Base-by-base conservation (phyloP, 2,797 vertebrate genomes). In the Argyrosomus regius region DNA sequence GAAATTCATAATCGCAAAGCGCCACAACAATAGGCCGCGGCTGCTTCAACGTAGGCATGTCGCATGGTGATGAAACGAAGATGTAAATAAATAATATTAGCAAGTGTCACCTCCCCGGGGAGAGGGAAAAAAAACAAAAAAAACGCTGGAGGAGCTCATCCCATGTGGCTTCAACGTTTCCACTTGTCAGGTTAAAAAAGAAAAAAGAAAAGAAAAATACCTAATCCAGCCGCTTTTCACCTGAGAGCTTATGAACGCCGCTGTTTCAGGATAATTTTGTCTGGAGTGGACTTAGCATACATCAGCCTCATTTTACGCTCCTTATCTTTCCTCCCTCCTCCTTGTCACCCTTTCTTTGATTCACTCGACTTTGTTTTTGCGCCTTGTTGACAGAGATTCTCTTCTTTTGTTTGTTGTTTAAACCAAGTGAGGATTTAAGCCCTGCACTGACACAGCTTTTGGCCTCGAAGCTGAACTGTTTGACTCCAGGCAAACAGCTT, bases 211-310 rank as follows among this genome's bases (percentile, higher is more conserved):
- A 58, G 35, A 75, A 26, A 54, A 31, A 67, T 68, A 72, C 73
- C 24, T 87, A 93, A 93, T 92, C 89, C 90, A 78, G 72, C 72
- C 43, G 71, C 71, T 58, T 84, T 88, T 87, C 82, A 85, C 87
- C 83, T 84, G 5, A 87, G 84, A 88, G 87, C 73, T 92, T 89
- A 87, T 75, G 81, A 78, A 75, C 57, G 74, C 59, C 8, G 64
- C 82, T 76, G 70, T 86, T 86, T 87, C 61, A 17, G 53, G 85
- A 87, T 90, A 61, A 88, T 85, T 90, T 91, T 80, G 85, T 89
- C 84, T 88, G 80, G 80, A 90, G 87, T 93, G 90, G 89, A 91
- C 72, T 94, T 92, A 92, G 88, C 91, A 91, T 91, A 91, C 84
- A 91, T 93, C 90, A 91, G 53, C 76, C 85, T 91, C 77, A 85